phyloP scores from a whole-genome alignment of 2,888 invertebrate species.

The Caenorhabditis japonica region DNA sequence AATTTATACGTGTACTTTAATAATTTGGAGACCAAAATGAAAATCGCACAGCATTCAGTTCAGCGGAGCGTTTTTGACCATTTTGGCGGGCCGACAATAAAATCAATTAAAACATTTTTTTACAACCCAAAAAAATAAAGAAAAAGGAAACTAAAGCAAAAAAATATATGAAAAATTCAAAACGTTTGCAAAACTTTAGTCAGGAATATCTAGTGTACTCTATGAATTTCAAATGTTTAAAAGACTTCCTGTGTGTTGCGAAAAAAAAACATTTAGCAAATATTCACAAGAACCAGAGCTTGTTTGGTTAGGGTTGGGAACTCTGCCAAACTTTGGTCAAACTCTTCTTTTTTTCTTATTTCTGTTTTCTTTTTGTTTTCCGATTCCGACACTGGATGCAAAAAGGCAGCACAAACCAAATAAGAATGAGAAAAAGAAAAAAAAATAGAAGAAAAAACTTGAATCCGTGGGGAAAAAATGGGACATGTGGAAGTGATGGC shows the following conservation, averaged over 20 bases:
- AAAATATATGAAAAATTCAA: conserved; percentile 24
- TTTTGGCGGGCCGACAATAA: no score
- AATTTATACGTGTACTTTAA: no score
- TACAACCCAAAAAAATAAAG: conserved; percentile 15
- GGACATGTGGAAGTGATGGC: conserved; percentile 41
- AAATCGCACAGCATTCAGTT: no score
- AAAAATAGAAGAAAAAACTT: conserved; percentile 23
- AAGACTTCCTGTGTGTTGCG: no score
- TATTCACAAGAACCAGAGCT: neutral
- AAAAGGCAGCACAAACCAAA: conserved; percentile 5
- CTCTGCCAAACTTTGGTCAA: conserved; percentile 17
- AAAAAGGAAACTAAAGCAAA: neutral
- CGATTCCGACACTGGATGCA: no score
- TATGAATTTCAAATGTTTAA: conserved; percentile 23
- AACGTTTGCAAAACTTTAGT: conserved; percentile 43
- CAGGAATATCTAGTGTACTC: no score
- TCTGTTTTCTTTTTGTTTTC: no score
- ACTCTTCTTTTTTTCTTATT: no score
- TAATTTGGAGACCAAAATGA: no score
- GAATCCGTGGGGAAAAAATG: conserved; percentile 47
- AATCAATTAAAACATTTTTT: no score
- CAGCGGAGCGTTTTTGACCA: no score
- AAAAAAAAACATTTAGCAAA: no score
- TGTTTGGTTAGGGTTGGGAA: conserved; percentile 27
- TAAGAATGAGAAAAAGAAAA: conserved; percentile 13